Conservation (phyloP, 2,797 vertebrate genomes). For the Sebastes matsubarae region DNA sequence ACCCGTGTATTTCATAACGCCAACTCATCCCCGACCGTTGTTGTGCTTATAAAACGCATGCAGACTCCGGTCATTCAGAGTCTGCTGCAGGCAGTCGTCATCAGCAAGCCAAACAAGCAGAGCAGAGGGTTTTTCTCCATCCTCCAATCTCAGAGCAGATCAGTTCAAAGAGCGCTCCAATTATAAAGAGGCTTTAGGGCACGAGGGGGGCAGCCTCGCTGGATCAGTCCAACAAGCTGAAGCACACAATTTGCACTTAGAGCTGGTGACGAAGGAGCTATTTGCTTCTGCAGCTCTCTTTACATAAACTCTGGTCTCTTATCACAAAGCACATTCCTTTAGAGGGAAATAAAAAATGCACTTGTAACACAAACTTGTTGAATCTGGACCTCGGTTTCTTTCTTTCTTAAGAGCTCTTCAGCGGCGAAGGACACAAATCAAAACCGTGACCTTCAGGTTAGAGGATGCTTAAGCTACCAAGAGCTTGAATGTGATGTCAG, state of each 20-base stretch:
- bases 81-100: slow-evolving; percentile 26
- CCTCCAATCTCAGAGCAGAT: slow-evolving; percentile 59
- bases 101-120: slow-evolving; percentile 44
- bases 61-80: slow-evolving; percentile 8
- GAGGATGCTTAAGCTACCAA: not conserved
- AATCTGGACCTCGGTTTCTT: not conserved
- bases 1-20: not conserved
- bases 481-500: not conserved
- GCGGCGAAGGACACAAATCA: not conserved
- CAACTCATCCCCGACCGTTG: not conserved
- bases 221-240: slow-evolving; percentile 18
- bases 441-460: not conserved
- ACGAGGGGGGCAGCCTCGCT: not conserved
- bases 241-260: slow-evolving; percentile 35
- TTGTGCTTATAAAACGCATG: not conserved
- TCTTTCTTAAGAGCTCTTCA: not conserved
- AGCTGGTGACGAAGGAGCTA: slow-evolving; percentile 35
- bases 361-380: not conserved
- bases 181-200: slow-evolving; percentile 66
- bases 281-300: slow-evolving; percentile 14
- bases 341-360: not conserved
- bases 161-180: slow-evolving; percentile 60
- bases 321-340: not conserved
- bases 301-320: not conserved
- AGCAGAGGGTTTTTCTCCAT: slow-evolving; percentile 45